phyloP scores from a whole-genome alignment of 2,888 invertebrate species.

The Cryptophagus acutangulus region DNA sequence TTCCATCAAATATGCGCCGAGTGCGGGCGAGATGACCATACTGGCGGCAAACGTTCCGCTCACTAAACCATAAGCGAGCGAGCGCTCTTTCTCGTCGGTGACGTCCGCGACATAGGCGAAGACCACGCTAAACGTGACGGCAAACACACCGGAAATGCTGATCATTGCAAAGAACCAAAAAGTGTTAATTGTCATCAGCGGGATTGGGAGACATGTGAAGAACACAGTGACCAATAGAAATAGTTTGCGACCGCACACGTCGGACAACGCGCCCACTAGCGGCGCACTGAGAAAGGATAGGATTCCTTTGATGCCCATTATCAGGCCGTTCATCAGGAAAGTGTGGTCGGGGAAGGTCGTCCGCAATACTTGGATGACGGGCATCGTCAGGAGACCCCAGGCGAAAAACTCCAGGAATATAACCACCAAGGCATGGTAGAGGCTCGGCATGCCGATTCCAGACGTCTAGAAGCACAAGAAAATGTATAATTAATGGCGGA shows the following conservation, averaged over 20 bases:
- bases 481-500: not conserved
- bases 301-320: slow-evolving; percentile 86
- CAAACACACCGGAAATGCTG: slow-evolving; percentile 97
- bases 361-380: slow-evolving; percentile 89
- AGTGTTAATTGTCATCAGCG: slow-evolving; percentile 97
- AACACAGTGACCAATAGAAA: slow-evolving; percentile 96
- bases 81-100: slow-evolving; percentile 92
- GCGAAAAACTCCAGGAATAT: slow-evolving; percentile 99
- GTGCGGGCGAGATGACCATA: slow-evolving; percentile 95
- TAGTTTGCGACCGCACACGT: slow-evolving; percentile 97
- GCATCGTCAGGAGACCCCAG: slow-evolving; percentile 98
- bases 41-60: slow-evolving; percentile 96
- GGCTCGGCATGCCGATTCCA: slow-evolving; percentile 90
- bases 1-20: slow-evolving; percentile 86
- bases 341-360: slow-evolving; percentile 98
- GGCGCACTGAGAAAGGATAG: slow-evolving; percentile 97
- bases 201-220: slow-evolving; percentile 98
- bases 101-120: slow-evolving; percentile 99
- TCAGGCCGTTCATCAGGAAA: slow-evolving; percentile 98
- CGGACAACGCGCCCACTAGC: slow-evolving; percentile 81
- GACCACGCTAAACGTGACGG: slow-evolving; percentile 98
- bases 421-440: slow-evolving; percentile 97
- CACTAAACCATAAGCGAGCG: slow-evolving; percentile 91
- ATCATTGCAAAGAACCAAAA: slow-evolving; percentile 95
- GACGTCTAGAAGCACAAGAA: slow-evolving; percentile 58